These are phyloP conservation scores for Struthio camelus DNA, from an alignment of 2,113 vertebrate genomes.

Conservation along the genomic window DNA sequence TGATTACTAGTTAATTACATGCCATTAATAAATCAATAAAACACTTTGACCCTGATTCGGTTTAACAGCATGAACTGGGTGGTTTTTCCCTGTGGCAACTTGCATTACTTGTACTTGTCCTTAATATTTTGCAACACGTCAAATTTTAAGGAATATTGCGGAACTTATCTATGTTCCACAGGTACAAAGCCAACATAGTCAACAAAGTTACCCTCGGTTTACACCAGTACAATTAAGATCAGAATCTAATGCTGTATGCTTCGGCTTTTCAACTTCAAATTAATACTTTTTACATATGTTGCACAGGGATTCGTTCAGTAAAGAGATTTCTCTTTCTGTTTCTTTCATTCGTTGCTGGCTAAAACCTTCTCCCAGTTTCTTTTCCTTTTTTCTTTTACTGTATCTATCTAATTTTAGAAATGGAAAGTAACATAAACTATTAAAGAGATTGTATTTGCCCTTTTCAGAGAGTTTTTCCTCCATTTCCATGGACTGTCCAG, in stretches of 20 bases:
- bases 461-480: background rate
- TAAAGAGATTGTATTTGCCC: background rate
- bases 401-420: background rate
- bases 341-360: background rate
- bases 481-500: background rate
- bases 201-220: background rate
- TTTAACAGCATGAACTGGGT: background rate
- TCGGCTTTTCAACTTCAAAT: background rate
- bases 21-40: background rate
- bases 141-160: background rate
- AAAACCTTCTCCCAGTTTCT: background rate
- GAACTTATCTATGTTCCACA: background rate
- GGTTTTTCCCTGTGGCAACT: background rate
- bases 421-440: background rate
- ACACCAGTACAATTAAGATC: background rate
- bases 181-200: background rate
- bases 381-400: background rate
- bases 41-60: rapidly evolving
- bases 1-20: background rate
- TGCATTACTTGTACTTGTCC: too few relatives aligned
- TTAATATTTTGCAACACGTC: background rate
- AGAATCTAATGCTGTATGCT: rapidly evolving
- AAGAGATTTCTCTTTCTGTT: background rate
- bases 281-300: background rate
- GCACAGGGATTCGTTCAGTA: background rate